These are phyloP conservation scores for Aldrovandia affinis DNA, from an alignment of 2,797 vertebrate genomes.

Conservation along the genomic window DNA sequence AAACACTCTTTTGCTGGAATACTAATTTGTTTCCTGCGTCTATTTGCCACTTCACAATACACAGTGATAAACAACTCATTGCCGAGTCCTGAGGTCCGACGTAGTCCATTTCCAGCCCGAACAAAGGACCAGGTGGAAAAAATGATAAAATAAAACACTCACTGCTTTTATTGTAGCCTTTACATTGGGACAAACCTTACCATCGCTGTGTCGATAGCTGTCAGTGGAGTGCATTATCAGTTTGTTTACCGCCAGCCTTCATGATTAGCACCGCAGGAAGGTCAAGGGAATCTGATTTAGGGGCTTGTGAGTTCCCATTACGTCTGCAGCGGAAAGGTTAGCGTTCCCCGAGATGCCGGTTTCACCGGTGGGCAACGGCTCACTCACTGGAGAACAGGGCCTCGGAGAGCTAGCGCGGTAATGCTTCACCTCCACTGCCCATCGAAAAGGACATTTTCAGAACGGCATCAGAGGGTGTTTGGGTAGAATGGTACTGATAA, in stretches of 20 bases:
- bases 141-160: not conserved
- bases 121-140: not conserved
- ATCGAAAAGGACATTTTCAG: not conserved
- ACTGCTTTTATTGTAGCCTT: not conserved
- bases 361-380: constrained; percentile 33
- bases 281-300: constrained; percentile 75
- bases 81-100: not conserved
- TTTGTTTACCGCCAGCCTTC: constrained; percentile 71
- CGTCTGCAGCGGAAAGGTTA: constrained; percentile 61
- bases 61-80: not conserved
- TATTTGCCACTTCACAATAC: not conserved
- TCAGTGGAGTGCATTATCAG: constrained; percentile 74
- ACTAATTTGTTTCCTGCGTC: not conserved
- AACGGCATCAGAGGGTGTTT: constrained; percentile 45
- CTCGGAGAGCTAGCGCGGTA: not conserved
- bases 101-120: not conserved
- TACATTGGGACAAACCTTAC: not conserved
- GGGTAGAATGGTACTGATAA: constrained; percentile 58
- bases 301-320: constrained; percentile 69
- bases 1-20: not conserved
- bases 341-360: constrained; percentile 48
- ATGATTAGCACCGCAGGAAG: constrained; percentile 69
- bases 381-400: no score
- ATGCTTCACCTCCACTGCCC: not conserved
- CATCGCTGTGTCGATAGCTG: constrained; percentile 68